phyloP scores from a whole-genome alignment of 23 tunicate genomes.

The Trididemnum clinides region DNA sequence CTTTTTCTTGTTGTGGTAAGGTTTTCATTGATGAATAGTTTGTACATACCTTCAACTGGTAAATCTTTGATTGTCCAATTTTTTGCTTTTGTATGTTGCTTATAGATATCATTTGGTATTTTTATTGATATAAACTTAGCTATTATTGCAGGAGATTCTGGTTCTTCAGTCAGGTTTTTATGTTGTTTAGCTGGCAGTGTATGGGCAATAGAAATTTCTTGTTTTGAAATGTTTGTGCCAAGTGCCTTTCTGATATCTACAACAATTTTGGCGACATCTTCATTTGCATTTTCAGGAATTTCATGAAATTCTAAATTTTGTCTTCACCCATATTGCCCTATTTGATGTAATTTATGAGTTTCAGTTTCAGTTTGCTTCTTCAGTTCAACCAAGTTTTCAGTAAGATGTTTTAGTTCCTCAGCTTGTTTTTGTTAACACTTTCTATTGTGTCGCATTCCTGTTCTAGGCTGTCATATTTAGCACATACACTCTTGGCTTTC shows the following conservation, averaged over 20 bases:
- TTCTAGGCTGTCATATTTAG: background rate
- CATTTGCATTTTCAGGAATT: background rate
- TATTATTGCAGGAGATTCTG: background rate
- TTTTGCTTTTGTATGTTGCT: background rate
- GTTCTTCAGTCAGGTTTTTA: background rate
- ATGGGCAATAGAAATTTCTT: background rate
- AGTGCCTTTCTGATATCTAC: background rate
- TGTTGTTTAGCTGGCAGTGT: background rate
- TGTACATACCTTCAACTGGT: background rate
- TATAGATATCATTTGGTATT: background rate
- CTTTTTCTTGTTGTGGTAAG: background rate
- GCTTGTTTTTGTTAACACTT: background rate
- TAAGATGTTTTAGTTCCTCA: background rate
- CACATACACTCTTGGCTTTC: background rate
- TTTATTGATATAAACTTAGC: background rate
- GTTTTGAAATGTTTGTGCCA: background rate
- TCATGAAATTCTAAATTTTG: background rate
- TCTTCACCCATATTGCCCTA: background rate
- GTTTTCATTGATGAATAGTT: background rate
- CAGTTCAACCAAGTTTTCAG: background rate
- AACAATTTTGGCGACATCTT: background rate
- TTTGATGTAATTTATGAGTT: background rate
- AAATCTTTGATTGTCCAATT: background rate
- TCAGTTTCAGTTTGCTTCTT: background rate
- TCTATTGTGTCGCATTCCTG: background rate